These are phyloP conservation scores for Tenualosa thibaudeaui DNA, from an alignment of 2,797 vertebrate species.

Conservation along the genomic window DNA sequence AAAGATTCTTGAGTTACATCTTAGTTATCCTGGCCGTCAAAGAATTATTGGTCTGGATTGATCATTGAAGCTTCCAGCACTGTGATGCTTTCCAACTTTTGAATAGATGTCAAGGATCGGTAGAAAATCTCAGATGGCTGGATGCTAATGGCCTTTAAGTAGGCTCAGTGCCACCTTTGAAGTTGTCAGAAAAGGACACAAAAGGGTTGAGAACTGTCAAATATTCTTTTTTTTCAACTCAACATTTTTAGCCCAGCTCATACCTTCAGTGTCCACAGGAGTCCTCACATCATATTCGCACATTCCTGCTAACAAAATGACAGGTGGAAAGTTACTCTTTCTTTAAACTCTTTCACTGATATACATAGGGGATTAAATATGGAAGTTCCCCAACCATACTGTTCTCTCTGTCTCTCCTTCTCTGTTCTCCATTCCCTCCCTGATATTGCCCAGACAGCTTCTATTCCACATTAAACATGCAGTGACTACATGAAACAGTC, in stretches of 20 bases:
- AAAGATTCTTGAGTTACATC: slow-evolving; percentile 21
- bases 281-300: neutral
- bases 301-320: neutral
- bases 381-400: too few relatives aligned
- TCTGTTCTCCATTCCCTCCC: too few relatives aligned
- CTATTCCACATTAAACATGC: too few relatives aligned
- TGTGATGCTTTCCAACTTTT: neutral
- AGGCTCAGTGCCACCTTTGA: neutral
- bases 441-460: too few relatives aligned
- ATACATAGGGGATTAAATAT: neutral
- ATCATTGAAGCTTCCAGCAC: neutral
- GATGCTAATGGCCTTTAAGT: slow-evolving; percentile 10
- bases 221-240: neutral
- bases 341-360: neutral
- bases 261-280: neutral
- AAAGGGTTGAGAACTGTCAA: slow-evolving; percentile 40
- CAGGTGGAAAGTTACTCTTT: too few relatives aligned
- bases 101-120: slow-evolving; percentile 22
- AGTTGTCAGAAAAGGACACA: neutral
- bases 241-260: neutral
- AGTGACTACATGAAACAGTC: too few relatives aligned
- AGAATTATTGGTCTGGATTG: slow-evolving; percentile 10
- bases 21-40: slow-evolving; percentile 31
- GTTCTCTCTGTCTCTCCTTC: too few relatives aligned
- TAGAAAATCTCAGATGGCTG: neutral